Percentiles rank a stretch among this genome's conserved stretches.
Evolutionary conservation across 2,888 invertebrate species (phyloP).

Genomic region (Drosophila neotestacea): DNA sequence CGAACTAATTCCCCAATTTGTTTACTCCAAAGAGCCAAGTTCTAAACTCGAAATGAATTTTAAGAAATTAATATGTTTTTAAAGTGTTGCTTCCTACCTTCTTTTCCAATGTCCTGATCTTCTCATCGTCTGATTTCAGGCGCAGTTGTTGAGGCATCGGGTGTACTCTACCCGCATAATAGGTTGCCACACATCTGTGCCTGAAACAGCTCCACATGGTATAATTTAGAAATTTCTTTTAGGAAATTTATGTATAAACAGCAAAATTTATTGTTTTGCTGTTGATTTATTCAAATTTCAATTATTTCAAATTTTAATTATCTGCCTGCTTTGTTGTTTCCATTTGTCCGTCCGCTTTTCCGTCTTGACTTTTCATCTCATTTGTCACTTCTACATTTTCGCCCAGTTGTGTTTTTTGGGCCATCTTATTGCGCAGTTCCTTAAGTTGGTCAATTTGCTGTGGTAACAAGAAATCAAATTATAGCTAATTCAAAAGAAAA

Average conservation of each 20-base stretch:
- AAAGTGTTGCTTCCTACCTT: constrained; percentile 7
- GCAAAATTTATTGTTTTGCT: constrained; percentile 16
- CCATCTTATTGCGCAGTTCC: constrained; percentile 22
- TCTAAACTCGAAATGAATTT: background rate
- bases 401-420: background rate
- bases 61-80: no score
- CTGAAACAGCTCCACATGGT: constrained; percentile 35
- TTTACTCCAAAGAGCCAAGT: constrained; percentile 19
- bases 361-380: background rate
- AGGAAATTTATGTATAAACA: background rate
- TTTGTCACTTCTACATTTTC: background rate
- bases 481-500: background rate
- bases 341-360: background rate
- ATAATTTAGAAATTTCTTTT: constrained; percentile 1
- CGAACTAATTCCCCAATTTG: constrained; percentile 30
- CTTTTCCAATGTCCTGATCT: background rate
- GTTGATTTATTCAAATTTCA: background rate
- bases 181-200: constrained; percentile 13
- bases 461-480: background rate
- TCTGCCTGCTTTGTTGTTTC: constrained; percentile 10
- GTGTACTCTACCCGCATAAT: background rate
- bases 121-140: constrained; percentile 19
- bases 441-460: constrained; percentile 66
- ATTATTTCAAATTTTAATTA: background rate
- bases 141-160: constrained; percentile 19